Conservation (phyloP, 1,140 invertebrate genomes). For the Chironomus tepperi region DNA sequence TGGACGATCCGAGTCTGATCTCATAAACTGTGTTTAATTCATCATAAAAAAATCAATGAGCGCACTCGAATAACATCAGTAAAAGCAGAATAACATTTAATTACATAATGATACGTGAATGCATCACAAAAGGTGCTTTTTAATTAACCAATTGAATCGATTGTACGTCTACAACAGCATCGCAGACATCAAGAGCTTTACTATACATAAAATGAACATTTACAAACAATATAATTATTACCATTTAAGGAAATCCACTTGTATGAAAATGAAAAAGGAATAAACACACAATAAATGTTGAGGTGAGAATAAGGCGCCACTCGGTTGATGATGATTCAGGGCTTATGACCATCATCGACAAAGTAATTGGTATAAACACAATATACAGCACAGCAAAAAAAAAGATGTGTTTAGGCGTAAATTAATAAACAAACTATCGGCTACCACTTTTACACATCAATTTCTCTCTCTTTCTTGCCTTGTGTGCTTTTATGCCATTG, state of each 20-base stretch:
- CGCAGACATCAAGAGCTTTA: background rate
- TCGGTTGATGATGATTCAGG: background rate
- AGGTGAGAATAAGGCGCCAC: conserved; percentile 4
- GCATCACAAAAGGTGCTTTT: background rate
- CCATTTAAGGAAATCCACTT: conserved; percentile 1
- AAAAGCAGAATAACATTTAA: background rate
- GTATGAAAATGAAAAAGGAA: background rate
- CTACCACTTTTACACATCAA: background rate
- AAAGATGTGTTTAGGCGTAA: background rate
- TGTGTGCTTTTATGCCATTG: too few relatives aligned
- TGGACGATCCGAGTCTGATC: too few relatives aligned
- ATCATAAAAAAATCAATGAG: too few relatives aligned
- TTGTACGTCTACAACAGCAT: background rate
- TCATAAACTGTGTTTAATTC: too few relatives aligned
- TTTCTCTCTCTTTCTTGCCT: too few relatives aligned
- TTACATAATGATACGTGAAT: background rate
- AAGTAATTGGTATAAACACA: too few relatives aligned
- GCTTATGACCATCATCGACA: background rate
- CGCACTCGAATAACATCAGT: background rate
- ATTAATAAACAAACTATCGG: background rate
- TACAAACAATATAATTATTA: conserved; percentile 15
- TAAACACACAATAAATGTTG: background rate
- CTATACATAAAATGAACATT: background rate
- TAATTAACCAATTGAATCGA: background rate
- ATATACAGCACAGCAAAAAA: background rate